A percentile compares a stretch with the other conserved stretches of the same genome.
phyloP scores from a whole-genome alignment of 2,113 vertebrate species.

The Malurus melanocephalus region DNA sequence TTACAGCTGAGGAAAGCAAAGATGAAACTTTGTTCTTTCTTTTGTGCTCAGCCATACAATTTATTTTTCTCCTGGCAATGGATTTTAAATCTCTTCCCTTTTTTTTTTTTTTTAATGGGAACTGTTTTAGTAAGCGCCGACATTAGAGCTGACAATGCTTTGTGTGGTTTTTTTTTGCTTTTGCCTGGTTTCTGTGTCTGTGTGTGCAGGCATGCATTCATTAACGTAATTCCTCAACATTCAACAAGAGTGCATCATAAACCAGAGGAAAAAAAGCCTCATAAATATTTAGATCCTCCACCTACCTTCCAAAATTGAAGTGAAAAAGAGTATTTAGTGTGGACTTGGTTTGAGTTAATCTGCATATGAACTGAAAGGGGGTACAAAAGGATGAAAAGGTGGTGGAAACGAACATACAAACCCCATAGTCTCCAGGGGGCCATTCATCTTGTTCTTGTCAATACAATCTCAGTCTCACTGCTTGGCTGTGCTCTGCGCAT shows the following conservation, averaged over 20 bases:
- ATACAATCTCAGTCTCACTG: conserved; percentile 44
- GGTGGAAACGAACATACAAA: conserved; percentile 72
- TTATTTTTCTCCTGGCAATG: conserved; percentile 74
- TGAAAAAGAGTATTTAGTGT: conserved; percentile 65
- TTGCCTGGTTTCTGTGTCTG: conserved; percentile 76
- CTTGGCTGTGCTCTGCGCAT: conserved; percentile 62
- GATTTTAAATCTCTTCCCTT: conserved; percentile 60
- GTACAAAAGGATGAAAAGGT: conserved; percentile 79
- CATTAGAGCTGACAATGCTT: conserved; percentile 64
- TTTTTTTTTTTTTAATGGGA: conserved; percentile 66
- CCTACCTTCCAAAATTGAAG: conserved; percentile 65
- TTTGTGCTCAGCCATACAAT: conserved; percentile 58
- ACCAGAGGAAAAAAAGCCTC: conserved; percentile 65
- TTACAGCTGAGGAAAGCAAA: conserved; percentile 55
- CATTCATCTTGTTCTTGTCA: conserved; percentile 73
- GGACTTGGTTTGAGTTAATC: conserved; percentile 68
- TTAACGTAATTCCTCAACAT: conserved; percentile 77
- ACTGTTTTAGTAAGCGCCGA: conserved; percentile 67
- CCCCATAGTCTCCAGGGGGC: conserved; percentile 69
- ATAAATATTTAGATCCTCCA: conserved; percentile 77
- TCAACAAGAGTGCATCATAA: conserved; percentile 75
- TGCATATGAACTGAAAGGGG: conserved; percentile 77
- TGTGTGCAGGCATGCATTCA: conserved; percentile 85
- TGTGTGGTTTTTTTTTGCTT: conserved; percentile 50
- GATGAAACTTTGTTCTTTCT: conserved; percentile 67